Evolutionary conservation across 2,888 invertebrate species (phyloP).

Genomic region (Leptinotarsa peninsularis): DNA sequence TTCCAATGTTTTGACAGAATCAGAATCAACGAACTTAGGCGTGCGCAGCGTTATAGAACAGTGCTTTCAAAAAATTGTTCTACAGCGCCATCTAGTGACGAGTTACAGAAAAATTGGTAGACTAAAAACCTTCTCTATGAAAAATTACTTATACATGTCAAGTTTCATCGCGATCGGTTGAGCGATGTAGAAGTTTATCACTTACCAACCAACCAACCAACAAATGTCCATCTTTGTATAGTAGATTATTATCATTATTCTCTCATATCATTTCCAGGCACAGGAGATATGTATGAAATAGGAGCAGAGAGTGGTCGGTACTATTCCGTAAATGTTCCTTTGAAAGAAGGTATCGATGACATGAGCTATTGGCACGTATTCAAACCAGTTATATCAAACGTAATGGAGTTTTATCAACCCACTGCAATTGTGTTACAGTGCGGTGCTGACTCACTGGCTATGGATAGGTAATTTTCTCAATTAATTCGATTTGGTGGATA

Average conservation of each 20-base stretch:
- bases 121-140: too few relatives aligned
- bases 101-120: too few relatives aligned
- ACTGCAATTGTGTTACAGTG: constrained; percentile 98
- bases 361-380: constrained; percentile 90
- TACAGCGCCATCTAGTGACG: too few relatives aligned
- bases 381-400: constrained; percentile 91
- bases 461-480: constrained; percentile 73
- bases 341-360: constrained; percentile 98
- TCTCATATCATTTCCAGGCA: constrained; percentile 63
- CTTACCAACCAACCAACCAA: too few relatives aligned
- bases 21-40: too few relatives aligned
- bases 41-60: too few relatives aligned
- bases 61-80: too few relatives aligned
- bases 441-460: constrained; percentile 97
- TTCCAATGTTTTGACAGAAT: too few relatives aligned
- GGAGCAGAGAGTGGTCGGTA: constrained; percentile 96
- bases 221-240: too few relatives aligned
- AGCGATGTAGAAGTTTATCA: too few relatives aligned
- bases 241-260: background rate
- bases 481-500: background rate
- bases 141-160: too few relatives aligned
- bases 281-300: constrained; percentile 98
- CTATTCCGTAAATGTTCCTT: constrained; percentile 97
- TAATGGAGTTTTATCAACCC: constrained; percentile 97
- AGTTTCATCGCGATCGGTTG: too few relatives aligned